phyloP scores from a whole-genome alignment of 2,113 vertebrate genomes.

The Cyrtonyx montezumae region DNA sequence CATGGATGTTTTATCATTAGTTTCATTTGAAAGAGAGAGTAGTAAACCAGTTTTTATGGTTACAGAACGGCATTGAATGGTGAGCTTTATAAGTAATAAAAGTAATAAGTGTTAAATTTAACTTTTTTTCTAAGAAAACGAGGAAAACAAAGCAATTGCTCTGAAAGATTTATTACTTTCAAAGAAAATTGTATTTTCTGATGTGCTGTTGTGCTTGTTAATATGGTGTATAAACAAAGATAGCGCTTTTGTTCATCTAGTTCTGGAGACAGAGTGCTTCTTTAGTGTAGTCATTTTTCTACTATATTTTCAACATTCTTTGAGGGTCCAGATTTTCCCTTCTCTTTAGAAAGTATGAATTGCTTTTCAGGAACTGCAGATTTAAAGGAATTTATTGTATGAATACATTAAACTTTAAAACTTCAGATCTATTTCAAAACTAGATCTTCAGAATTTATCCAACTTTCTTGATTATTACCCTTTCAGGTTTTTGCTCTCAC shows the following conservation, averaged over 20 bases:
- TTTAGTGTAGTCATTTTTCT: not conserved
- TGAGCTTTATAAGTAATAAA: not conserved
- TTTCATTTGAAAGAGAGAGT: not conserved
- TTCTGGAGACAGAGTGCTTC: not conserved
- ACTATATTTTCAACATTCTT: not conserved
- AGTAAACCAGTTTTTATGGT: not conserved
- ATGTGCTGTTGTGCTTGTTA: not conserved
- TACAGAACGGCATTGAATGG: not conserved
- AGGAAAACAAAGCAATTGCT: not conserved
- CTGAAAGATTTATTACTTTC: not conserved
- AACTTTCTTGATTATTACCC: not conserved
- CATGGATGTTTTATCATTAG: not conserved
- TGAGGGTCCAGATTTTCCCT: not conserved
- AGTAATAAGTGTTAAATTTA: not conserved
- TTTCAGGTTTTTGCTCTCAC: not conserved
- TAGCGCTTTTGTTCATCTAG: not conserved
- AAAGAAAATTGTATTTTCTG: not conserved
- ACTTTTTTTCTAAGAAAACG: not conserved
- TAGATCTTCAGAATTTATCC: not conserved
- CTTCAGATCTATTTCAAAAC: not conserved
- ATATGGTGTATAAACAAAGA: not conserved
- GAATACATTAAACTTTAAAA: not conserved
- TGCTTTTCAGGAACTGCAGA: not conserved
- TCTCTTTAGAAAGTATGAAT: not conserved
- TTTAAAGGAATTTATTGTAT: not conserved